These are phyloP conservation scores for Drosophila tropicalis DNA, from an alignment of 1,140 invertebrate species.

Conservation along the genomic window DNA sequence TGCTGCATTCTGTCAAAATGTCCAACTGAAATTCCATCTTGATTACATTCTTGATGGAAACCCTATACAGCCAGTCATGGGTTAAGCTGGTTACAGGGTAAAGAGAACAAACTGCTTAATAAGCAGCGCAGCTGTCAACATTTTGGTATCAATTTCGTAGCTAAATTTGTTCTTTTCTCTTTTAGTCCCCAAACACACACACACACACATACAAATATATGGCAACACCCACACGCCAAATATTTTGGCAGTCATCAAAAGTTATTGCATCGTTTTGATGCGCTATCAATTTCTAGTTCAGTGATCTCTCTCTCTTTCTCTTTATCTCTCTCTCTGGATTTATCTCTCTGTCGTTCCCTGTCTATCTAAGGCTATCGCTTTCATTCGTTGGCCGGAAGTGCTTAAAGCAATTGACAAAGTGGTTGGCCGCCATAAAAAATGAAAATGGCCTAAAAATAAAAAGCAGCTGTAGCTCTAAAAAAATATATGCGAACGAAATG, in stretches of 20 bases:
- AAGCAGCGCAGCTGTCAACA: conserved; percentile 73
- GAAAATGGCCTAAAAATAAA: conserved; percentile 44
- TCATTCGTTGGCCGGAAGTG: conserved; percentile 48
- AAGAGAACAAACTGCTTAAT: conserved; percentile 64
- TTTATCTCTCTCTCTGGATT: background rate
- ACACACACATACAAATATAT: too few relatives aligned
- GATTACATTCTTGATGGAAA: conserved; percentile 2
- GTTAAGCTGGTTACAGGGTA: conserved; percentile 10
- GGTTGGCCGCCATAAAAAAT: conserved; percentile 57
- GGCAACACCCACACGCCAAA: conserved; percentile 17
- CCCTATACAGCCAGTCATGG: conserved; percentile 1
- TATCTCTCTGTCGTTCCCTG: background rate
- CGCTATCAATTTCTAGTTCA: conserved; percentile 77
- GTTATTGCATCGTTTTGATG: conserved; percentile 50
- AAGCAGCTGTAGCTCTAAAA: conserved; percentile 42
- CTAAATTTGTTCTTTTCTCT: conserved; percentile 23
- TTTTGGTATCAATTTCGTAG: conserved; percentile 42
- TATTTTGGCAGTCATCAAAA: conserved; percentile 58
- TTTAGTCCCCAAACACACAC: background rate
- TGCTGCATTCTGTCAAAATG: background rate
- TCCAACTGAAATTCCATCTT: background rate
- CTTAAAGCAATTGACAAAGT: conserved; percentile 53
- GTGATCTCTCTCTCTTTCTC: conserved; percentile 61
- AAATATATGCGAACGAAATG: conserved; percentile 2
- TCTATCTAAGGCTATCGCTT: conserved; percentile 21